Evolutionary conservation across 2,797 vertebrate genomes (phyloP), one percentile per base, ranked within the genome.

Genomic region (Octomys mimax): DNA sequence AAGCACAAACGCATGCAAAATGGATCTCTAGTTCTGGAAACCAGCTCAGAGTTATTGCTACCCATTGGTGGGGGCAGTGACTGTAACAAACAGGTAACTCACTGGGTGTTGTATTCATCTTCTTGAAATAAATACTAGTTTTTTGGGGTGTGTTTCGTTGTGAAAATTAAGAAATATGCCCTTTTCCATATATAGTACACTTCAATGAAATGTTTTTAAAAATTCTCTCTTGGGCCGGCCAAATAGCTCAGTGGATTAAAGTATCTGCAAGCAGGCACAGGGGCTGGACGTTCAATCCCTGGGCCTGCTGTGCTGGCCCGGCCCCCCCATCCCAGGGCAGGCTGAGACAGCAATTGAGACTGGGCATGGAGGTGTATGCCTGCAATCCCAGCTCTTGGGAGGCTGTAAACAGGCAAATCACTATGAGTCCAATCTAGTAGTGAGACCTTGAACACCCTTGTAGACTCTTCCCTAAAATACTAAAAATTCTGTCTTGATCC

Each of bases 91-190:
- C 64, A 42, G 39, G 62, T 68, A 80, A 42, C n/a, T 49, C 92
- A 54, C 68, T 57, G 42, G 18, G 13, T 12, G 16, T 52, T 77
- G 78, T 24, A 77, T 49, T 92, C 24, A 66, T 57, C 77, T 68
- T 66, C 21, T 89, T 77, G 39, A 89, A 91, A 75, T 80, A 42
- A 52, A 24, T 70, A 36, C 16, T 84, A 62, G 57, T 90, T 83
- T 83, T 90, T 83, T 28, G 86, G 42, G 70, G 24, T 90, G 31
- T 94, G 31, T 95, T 90, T 81, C 31, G 8, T 36, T 95, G 33
- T 87, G 52, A 93, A 94, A 96, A 90, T 68, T 82, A 85, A 89
- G 61, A 59, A 57, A 70, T 26, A 49, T 77, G 19, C 0, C 9
- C 62, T 81, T 93, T 94, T 64, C 31, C 77, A 88, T 31, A 33